These are phyloP conservation scores for Antitype chi DNA, from an alignment of 2,888 invertebrate species.

Conservation along the genomic window DNA sequence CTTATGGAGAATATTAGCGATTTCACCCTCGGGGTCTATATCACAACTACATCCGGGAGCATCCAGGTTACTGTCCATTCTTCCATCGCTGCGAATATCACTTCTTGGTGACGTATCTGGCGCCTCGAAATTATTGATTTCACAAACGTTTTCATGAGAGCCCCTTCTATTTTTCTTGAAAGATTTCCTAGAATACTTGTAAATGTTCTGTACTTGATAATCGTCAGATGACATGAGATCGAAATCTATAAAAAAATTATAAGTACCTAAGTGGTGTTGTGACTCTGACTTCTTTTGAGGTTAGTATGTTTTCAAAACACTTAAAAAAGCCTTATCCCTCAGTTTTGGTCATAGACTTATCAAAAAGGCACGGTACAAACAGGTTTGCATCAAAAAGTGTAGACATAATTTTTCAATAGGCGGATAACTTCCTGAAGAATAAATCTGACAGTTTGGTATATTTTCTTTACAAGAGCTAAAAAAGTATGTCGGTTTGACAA, in stretches of 20 bases:
- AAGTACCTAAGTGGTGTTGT: constrained; percentile 14
- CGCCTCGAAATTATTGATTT: constrained; percentile 71
- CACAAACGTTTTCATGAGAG: constrained; percentile 71
- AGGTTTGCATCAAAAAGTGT: background rate
- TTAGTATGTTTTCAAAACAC: constrained; percentile 26
- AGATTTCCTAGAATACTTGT: constrained; percentile 82
- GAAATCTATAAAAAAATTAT: constrained; percentile 38
- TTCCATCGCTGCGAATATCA: constrained; percentile 64
- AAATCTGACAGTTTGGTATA: no score
- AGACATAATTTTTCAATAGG: no score
- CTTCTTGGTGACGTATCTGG: constrained; percentile 74
- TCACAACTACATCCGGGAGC: constrained; percentile 78
- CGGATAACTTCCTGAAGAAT: no score
- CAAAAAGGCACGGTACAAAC: background rate
- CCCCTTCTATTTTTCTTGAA: constrained; percentile 77
- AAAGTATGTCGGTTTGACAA: no score
- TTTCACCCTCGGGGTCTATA: constrained; percentile 79
- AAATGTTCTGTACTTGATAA: constrained; percentile 82
- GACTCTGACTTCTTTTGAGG: constrained; percentile 5
- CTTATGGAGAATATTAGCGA: constrained; percentile 84
- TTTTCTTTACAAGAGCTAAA: no score
- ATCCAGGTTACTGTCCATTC: constrained; percentile 59
- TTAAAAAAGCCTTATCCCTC: background rate
- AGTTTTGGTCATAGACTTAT: constrained; percentile 3
- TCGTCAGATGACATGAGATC: constrained; percentile 80